Percentiles rank a stretch among this genome's conserved stretches.
Evolutionary conservation across 2,113 vertebrate genomes (phyloP).

Genomic region (Chrysochloris asiatica): DNA sequence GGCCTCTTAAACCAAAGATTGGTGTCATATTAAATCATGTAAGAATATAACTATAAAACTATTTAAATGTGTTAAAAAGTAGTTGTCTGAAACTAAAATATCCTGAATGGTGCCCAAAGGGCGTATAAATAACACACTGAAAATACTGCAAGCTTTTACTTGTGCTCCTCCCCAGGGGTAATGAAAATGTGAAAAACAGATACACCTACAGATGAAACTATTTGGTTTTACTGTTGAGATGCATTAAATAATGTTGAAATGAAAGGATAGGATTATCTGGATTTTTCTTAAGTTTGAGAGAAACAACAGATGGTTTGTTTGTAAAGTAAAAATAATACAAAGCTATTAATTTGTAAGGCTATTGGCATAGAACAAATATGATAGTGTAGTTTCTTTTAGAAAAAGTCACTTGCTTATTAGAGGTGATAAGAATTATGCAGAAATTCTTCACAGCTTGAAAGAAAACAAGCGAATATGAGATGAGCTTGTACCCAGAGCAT

Average conservation of each 20-base stretch:
- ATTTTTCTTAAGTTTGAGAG: slow-evolving; percentile 41
- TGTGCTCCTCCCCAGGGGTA: not conserved
- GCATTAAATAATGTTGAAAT: slow-evolving; percentile 40
- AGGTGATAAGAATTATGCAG: not conserved
- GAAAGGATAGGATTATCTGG: slow-evolving; percentile 11
- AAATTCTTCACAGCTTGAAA: slow-evolving; percentile 39
- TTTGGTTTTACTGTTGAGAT: slow-evolving; percentile 11
- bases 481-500: not conserved
- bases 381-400: not conserved
- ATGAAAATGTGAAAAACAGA: slow-evolving; percentile 57
- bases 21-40: not conserved
- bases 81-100: not conserved
- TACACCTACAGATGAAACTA: slow-evolving; percentile 43
- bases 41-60: slow-evolving; percentile 9
- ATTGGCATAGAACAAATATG: not conserved
- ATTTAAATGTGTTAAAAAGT: slow-evolving; percentile 4
- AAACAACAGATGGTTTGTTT: slow-evolving; percentile 45
- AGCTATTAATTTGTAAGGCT: slow-evolving; percentile 20
- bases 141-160: slow-evolving; percentile 19
- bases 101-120: not conserved
- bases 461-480: not conserved
- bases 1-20: not conserved
- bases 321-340: not conserved
- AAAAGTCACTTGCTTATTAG: not conserved
- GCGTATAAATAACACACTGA: not conserved